Base-by-base conservation (phyloP, 30 jellyfish, hydroid and myxozoan species). In the Calvadosia cruxmelitensis region DNA sequence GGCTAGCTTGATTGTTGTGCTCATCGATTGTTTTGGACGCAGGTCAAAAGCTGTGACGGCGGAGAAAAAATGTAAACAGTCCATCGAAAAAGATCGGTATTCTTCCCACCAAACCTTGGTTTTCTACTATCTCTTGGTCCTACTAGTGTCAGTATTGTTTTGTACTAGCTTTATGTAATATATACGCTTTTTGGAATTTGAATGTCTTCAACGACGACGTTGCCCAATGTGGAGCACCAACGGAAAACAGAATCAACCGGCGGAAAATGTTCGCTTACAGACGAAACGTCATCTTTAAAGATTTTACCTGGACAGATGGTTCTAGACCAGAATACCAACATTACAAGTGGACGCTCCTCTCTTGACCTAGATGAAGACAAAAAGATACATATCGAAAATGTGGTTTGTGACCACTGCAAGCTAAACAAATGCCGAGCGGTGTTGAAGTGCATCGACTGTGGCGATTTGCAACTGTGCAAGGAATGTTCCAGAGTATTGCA, bases 381-480 rank as follows among this genome's bases (percentile, higher is more conserved):
- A 42, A 5, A 10, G 57, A 5, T 3, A 23, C 31, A 29, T 7
- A 3, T 15, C 1, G 61, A 69, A 30, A 28, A 67, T 1, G 24
- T 61, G 2, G 69, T 53, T 16, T 73, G 70, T 33, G 69, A 36
- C 49, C 31, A 64, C 29, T 85, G 96, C 68, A 70, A 72, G 34
- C 72, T 75, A 34, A 73, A 71, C 36, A 66, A 65, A 66, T 68
- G 33, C 68, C 68, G 70, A 2, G 63, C 92, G 24, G 74, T 79
- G 29, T 79, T 33, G 51, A 51, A 70, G 27, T 85, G 96, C 53
- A 63, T 69, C 31, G 96, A 85, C 31, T 85, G 96, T 76, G 96
- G 96, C 12, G 93, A 84, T 33, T 27, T 85, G 27, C 42, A 66
- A 30, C 61, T 85, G 12, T 85, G 96, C 82, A 72, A 68, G 15